Base-by-base conservation (phyloP, 1,140 invertebrate genomes). In the Harlomillsia oculata region DNA sequence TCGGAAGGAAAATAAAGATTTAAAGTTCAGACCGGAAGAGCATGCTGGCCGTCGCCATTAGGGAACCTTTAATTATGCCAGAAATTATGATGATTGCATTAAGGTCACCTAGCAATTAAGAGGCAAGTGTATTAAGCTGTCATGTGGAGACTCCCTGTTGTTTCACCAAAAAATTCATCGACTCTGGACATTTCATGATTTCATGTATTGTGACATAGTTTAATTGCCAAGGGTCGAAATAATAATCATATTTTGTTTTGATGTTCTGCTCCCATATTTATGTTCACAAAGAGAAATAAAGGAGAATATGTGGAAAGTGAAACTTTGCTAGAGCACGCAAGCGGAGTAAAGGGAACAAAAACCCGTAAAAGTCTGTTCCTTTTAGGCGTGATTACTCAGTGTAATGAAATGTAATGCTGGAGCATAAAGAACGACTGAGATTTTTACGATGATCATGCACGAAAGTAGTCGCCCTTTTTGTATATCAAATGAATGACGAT, bases 271-370 rank as follows among this genome's bases (percentile, higher is more conserved):
- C 28, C 45, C 30, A 32, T 45, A n/a, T 25, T 16, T 26, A 29
- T 48, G 36, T 36, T 37, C 9, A 11, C n/a, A 23, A 23, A n/a
- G 49, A 51, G 49, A 9, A 6, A 39, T 37, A 51, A 36, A 51
- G 34, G 14, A 30, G 11, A 51, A 36, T 39, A 16, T 20, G 39
- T 20, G 13, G 34, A 51, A 51, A 51, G 37, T 51, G 49, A 51
- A 51, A 51, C 39, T 51, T 51, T 25, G 39, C 36, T 16, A 51
- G 39, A 51, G 23, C 49, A 51, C 49, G 49, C 49, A 51, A 37
- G 23, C 18, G 25, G 23, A 14, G 39, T 41, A 32, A 21, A 30
- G 36, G 45, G 18, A n/a, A 32, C 29, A 30, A 30, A 21, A 48
- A 32, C 34, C 30, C 34, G 30, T 48, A 48, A 32, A 32, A 28